Evolutionary conservation across 2,797 vertebrate species (phyloP).

Genomic region (Salmo trutta): DNA sequence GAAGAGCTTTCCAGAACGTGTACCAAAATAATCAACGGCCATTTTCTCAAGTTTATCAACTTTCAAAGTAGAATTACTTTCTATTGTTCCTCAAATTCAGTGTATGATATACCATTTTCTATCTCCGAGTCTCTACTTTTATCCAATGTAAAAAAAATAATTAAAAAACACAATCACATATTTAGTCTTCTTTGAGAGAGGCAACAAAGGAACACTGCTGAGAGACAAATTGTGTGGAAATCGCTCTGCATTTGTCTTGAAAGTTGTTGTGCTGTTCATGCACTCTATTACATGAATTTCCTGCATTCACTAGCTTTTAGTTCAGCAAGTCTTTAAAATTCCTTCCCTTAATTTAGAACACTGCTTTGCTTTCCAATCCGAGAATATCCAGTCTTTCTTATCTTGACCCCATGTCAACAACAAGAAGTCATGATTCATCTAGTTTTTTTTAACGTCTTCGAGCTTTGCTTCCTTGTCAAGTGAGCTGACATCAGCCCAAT

Average conservation of each 20-base stretch:
- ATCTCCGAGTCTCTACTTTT: too few species aligned
- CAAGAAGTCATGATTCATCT: conserved; percentile 44
- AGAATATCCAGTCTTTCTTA: conserved; percentile 28
- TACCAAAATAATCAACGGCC: too few species aligned
- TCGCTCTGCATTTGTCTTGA: neutral
- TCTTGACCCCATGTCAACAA: conserved; percentile 51
- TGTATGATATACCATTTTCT: too few species aligned
- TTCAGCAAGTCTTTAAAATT: conserved; percentile 46
- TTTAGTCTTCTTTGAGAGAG: neutral
- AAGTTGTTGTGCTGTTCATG: too few species aligned
- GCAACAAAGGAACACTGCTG: neutral
- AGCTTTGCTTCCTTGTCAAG: conserved; percentile 46
- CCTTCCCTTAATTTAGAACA: conserved; percentile 46
- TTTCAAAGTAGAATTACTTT: too few species aligned
- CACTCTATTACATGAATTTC: too few species aligned
- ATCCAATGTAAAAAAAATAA: too few species aligned
- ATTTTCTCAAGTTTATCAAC: too few species aligned
- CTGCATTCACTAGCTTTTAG: neutral
- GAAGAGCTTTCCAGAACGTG: too few species aligned
- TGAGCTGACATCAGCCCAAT: conserved; percentile 53
- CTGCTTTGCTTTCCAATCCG: conserved; percentile 22
- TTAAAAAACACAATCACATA: neutral
- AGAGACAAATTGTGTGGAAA: neutral
- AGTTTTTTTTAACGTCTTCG: neutral
- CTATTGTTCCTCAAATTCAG: too few species aligned